Conservation (phyloP, 53 echinoderm and acorn worm species). For the Holothuria scabra region DNA sequence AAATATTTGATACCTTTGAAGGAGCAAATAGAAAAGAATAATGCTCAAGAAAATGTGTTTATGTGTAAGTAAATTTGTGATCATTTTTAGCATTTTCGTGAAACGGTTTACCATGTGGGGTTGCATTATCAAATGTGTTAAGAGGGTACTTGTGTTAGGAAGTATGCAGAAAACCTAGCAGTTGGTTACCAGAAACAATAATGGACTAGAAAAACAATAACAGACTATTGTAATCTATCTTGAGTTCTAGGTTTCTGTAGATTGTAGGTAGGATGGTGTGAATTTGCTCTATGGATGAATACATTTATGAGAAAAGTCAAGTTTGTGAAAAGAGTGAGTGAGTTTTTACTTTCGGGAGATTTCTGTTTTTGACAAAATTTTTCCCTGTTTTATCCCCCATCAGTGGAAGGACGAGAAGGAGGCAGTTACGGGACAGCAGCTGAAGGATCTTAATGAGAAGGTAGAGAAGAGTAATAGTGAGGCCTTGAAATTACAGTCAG, state of each 20-base stretch:
- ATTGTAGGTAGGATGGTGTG: too few relatives aligned
- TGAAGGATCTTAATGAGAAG: conserved; percentile 60
- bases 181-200: too few relatives aligned
- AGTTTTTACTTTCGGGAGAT: background rate
- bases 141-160: too few relatives aligned
- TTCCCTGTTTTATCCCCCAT: background rate
- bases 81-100: too few relatives aligned
- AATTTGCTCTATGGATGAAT: background rate
- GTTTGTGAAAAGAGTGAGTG: background rate
- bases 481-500: conserved; percentile 85
- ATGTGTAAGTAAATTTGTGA: conserved; percentile 23
- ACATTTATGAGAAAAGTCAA: background rate
- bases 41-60: conserved; percentile 43
- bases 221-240: too few relatives aligned
- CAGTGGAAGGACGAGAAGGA: conserved; percentile 86
- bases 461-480: conserved; percentile 69
- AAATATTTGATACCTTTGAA: too few relatives aligned
- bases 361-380: background rate
- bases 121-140: too few relatives aligned
- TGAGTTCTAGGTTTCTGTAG: too few relatives aligned
- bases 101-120: too few relatives aligned
- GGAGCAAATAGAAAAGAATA: background rate
- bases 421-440: conserved; percentile 56
- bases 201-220: too few relatives aligned
- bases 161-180: too few relatives aligned